Evolutionary conservation across 2,797 vertebrate species (phyloP).

Genomic region (Cossypha niveicapilla): DNA sequence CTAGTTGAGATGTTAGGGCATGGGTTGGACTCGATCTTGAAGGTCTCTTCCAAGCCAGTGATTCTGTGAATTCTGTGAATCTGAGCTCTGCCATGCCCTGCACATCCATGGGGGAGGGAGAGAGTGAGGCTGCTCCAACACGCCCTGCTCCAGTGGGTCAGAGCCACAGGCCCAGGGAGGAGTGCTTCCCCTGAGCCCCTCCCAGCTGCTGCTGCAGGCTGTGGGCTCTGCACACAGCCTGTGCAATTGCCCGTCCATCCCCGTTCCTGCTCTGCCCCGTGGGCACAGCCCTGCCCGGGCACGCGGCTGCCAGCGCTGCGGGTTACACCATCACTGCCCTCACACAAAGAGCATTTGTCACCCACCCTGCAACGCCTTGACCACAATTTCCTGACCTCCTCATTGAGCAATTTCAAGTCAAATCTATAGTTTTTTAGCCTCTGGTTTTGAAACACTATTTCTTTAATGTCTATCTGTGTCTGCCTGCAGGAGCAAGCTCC

Average conservation of each 20-base stretch:
- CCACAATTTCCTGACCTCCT: constrained; percentile 28
- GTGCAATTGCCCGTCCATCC: neutral
- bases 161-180: neutral
- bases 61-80: too few relatives aligned
- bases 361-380: neutral
- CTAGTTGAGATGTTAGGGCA: too few relatives aligned
- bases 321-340: neutral
- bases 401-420: neutral
- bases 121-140: neutral
- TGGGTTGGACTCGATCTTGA: too few relatives aligned
- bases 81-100: neutral
- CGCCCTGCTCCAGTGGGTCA: accelerated
- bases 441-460: neutral
- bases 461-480: neutral
- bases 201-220: accelerated
- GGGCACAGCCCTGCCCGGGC: neutral
- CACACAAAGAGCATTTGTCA: neutral
- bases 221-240: neutral
- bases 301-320: neutral
- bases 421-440: neutral
- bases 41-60: too few relatives aligned
- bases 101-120: neutral
- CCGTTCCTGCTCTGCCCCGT: neutral
- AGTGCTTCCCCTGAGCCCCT: accelerated
- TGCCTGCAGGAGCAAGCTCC: neutral